Percentiles rank a stretch among this genome's conserved stretches.
Evolutionary conservation across 1,140 invertebrate species (phyloP).

Genomic region (Varroa destructor): DNA sequence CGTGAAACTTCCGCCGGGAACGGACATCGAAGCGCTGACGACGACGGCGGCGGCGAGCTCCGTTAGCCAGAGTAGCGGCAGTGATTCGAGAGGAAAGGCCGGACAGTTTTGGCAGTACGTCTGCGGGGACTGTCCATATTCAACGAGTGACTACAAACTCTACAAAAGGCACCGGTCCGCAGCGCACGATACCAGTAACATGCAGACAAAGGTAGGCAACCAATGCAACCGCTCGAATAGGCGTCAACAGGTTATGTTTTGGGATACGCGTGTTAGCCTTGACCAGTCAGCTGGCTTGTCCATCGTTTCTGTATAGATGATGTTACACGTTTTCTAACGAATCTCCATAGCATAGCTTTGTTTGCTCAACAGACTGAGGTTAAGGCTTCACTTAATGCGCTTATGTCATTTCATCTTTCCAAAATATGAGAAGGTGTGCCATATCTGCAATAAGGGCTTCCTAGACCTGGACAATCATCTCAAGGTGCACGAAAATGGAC

Average conservation of each 20-base stretch:
- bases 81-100: conserved; percentile 3
- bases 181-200: conserved; percentile 1
- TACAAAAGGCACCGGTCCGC: conserved; percentile 19
- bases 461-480: conserved; percentile 20
- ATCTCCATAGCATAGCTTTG: no score
- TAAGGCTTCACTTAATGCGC: no score
- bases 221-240: neutral
- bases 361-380: no score
- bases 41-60: neutral
- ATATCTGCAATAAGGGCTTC: conserved; percentile 26
- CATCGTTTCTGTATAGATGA: no score
- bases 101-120: conserved; percentile 27
- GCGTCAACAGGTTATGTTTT: neutral
- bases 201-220: conserved; percentile 18
- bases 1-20: conserved; percentile 19
- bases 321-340: no score
- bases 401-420: no score
- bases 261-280: neutral
- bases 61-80: neutral
- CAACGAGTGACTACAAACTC: neutral
- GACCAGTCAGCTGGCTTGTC: neutral
- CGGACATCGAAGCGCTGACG: neutral
- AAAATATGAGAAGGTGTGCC: neutral
- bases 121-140: conserved; percentile 4
- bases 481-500: conserved; percentile 18